These are phyloP conservation scores for Sebastes cheni DNA, from an alignment of 2,797 vertebrate species.

Conservation along the genomic window DNA sequence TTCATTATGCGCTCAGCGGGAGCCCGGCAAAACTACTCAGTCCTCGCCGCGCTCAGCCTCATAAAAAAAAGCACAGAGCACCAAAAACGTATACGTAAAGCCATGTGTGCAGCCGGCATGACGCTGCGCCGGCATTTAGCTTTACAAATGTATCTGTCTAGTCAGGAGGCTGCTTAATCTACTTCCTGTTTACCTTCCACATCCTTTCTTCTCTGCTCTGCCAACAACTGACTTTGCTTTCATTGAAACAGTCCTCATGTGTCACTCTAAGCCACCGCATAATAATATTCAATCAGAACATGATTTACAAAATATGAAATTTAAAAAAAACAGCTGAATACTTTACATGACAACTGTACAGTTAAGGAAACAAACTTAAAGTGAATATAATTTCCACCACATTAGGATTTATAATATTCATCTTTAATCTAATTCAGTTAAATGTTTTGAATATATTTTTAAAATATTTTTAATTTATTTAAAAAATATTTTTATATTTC, in stretches of 20 bases:
- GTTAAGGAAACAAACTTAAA: neutral
- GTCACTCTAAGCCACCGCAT: neutral
- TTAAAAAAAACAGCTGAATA: neutral
- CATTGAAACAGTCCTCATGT: conserved; percentile 12
- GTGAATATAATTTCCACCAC: too few relatives aligned
- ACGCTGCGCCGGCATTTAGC: conserved; percentile 51
- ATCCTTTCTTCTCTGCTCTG: neutral
- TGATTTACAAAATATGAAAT: neutral
- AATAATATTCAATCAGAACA: conserved; percentile 17
- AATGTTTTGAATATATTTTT: too few relatives aligned
- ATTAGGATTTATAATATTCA: too few relatives aligned
- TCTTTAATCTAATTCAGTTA: too few relatives aligned
- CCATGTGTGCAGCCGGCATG: conserved; percentile 40
- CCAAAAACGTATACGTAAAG: conserved; percentile 1
- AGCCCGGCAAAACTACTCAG: conserved; percentile 38
- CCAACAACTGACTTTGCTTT: neutral
- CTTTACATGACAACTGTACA: neutral
- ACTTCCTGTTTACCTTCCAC: conserved; percentile 47
- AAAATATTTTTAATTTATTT: too few relatives aligned
- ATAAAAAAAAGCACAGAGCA: conserved; percentile 36
- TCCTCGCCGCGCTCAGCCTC: conserved; percentile 43
- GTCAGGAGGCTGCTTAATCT: neutral
- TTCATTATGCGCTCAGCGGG: conserved; percentile 71
- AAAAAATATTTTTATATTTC: too few relatives aligned
- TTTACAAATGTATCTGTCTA: conserved; percentile 13